Percentiles rank a stretch among this genome's conserved stretches.
These are phyloP conservation scores for Eulemur mongoz DNA, from an alignment of 2,797 vertebrate species.

Conservation along the genomic window DNA sequence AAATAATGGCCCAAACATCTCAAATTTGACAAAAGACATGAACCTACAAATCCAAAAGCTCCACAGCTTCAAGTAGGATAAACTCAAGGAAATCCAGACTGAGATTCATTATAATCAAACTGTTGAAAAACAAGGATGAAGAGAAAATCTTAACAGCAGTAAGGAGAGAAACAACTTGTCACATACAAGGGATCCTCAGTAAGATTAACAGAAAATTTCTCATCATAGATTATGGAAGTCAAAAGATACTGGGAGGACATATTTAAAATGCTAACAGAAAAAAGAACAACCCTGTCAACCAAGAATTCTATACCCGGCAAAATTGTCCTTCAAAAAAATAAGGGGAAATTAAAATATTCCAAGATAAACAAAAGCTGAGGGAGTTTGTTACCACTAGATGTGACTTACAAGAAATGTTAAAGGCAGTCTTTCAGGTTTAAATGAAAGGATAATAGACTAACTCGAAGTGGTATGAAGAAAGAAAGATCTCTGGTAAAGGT, in stretches of 20 bases:
- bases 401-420: not conserved
- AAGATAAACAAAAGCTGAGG: not conserved
- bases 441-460: not conserved
- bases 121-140: not conserved
- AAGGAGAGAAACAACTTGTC: not conserved
- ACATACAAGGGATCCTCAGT: not conserved
- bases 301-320: not conserved
- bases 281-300: not conserved
- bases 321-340: not conserved
- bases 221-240: not conserved
- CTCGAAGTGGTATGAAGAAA: not conserved
- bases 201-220: not conserved
- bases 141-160: not conserved
- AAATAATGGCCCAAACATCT: not conserved
- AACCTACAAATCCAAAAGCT: not conserved
- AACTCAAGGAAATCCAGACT: not conserved
- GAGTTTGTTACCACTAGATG: not conserved
- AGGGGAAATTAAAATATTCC: not conserved
- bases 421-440: not conserved
- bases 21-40: not conserved
- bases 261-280: not conserved
- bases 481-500: not conserved
- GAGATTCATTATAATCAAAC: not conserved
- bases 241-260: not conserved
- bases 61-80: not conserved